Percentiles rank a stretch among this genome's conserved stretches.
These are phyloP conservation scores for Lepidocolaptes lacrymiger DNA, from an alignment of 2,797 vertebrate genomes.

Conservation along the genomic window DNA sequence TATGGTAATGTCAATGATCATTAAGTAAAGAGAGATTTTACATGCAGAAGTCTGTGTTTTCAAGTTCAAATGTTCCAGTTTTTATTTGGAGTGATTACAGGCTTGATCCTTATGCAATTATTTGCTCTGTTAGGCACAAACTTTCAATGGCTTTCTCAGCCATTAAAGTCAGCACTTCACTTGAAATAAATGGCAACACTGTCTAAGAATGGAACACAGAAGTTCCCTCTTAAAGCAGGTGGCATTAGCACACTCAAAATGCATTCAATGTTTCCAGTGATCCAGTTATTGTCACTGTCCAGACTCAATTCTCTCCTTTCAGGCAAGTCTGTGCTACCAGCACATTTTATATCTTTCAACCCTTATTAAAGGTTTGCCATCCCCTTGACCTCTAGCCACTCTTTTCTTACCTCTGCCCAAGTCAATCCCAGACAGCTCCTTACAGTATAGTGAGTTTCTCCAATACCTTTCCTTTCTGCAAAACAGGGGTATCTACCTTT, in stretches of 20 bases:
- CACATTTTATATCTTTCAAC: background rate
- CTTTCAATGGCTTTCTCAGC: background rate
- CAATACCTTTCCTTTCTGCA: background rate
- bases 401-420: background rate
- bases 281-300: background rate
- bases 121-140: slow-evolving; percentile 28
- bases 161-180: background rate
- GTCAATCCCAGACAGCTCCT: background rate
- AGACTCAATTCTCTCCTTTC: background rate
- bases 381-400: background rate
- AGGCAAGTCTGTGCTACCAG: background rate
- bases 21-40: background rate
- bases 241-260: background rate
- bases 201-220: background rate
- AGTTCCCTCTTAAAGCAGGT: background rate
- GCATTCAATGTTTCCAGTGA: background rate
- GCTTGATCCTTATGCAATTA: slow-evolving; percentile 26
- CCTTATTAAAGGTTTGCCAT: background rate
- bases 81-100: slow-evolving; percentile 3
- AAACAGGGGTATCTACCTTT: background rate
- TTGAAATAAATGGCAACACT: background rate
- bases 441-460: background rate
- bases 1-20: background rate
- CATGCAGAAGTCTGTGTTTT: background rate
- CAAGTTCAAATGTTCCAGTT: slow-evolving; percentile 1